Base-by-base conservation (phyloP, 2,113 vertebrate species). In the Nesogale talazaci region DNA sequence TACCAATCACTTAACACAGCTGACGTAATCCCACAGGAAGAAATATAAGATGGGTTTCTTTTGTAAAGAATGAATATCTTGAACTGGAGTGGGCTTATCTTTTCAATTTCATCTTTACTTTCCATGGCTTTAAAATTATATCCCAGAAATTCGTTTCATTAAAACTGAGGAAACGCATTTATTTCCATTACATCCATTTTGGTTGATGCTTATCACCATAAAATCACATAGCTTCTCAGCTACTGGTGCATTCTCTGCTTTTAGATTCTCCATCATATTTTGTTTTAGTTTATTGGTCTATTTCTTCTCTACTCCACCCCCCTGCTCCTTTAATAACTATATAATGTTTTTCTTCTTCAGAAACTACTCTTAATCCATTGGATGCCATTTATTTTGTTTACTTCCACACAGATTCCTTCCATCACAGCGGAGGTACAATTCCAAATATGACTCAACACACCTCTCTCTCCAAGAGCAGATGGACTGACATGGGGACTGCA, bases 101-200 rank as follows among this genome's bases (percentile, higher is more conserved):
- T 83, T 90, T 77, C 80, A 86, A 83, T 92, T 81, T 67, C 38
- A 82, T 91, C 81, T 91, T 75, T 79, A 69, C 29, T 88, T 93
- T 76, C 40, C 14, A 15, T 42, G 46, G 34, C n/a, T 93, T 89
- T 81, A 78, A 90, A 92, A 92, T 88, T 70, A 81, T 20, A 52
- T 10, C 15, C 14, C 0, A 1, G 36, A 5, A 80, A 86, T 38
- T 61, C 79, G 63, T 86, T 59, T 78, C 78, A 74, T 69, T 76
- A 27, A n/a, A 90, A 74, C 59, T 72, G 74, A 78, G 72, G 89
- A 72, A 75, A 80, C 56, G 3, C 2, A 77, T 83, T 75, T 89
- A 72, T 83, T 78, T 89, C n/a, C 31, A 82, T 80, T 80, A 67
- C 2, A 83, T 81, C 4, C 27, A 8, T 77, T 70, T 46, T 72